phyloP scores from a whole-genome alignment of 2,113 vertebrate species.

The Tichodroma muraria region DNA sequence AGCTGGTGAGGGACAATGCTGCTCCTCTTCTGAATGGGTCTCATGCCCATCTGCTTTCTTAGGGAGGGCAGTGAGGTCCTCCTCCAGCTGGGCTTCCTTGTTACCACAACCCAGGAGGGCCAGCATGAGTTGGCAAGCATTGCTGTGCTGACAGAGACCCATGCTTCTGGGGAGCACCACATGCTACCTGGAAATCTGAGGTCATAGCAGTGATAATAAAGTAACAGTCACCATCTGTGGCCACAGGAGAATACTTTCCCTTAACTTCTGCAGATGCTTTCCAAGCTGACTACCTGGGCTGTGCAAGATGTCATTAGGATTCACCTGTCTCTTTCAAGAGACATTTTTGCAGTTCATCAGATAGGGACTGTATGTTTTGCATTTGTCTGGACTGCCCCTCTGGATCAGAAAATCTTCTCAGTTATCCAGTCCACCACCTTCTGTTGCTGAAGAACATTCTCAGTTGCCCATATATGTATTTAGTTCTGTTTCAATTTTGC shows the following conservation, averaged over 20 bases:
- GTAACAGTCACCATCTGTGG: neutral
- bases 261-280: neutral
- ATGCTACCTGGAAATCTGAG: neutral
- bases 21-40: neutral
- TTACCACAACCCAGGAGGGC: neutral
- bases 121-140: neutral
- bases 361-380: neutral
- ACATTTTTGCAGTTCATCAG: neutral
- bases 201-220: neutral
- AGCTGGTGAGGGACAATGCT: neutral
- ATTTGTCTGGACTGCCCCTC: neutral
- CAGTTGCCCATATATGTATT: fast-evolving
- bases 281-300: neutral
- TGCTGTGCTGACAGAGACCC: neutral
- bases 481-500: neutral
- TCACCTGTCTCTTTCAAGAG: neutral
- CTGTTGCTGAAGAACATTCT: neutral
- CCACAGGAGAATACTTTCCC: neutral
- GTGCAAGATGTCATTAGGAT: neutral
- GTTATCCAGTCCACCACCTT: neutral
- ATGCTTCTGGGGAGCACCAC: neutral
- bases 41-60: neutral
- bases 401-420: neutral
- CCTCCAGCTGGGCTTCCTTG: neutral
- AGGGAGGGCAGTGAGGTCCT: neutral